Conservation (phyloP, 2,888 invertebrate genomes). For the Drosophila limbata region DNA sequence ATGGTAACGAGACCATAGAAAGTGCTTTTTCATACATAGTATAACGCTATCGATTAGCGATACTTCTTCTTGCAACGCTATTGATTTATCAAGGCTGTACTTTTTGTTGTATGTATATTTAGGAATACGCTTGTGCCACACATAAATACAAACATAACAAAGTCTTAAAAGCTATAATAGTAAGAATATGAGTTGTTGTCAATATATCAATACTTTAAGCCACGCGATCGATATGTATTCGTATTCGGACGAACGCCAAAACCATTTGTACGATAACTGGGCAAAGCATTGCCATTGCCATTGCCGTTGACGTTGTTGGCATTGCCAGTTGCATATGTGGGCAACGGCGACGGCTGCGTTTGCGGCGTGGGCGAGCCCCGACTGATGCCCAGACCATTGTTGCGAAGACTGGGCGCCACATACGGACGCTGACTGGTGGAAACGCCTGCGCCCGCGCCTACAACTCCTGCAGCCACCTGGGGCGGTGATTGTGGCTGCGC, state of each 20-base stretch:
- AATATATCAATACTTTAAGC: slow-evolving; percentile 80
- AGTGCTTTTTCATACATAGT: slow-evolving; percentile 18
- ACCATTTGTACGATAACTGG: slow-evolving; percentile 61
- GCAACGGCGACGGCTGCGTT: slow-evolving; percentile 17
- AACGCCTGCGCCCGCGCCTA: slow-evolving; percentile 27
- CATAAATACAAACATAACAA: slow-evolving; percentile 39
- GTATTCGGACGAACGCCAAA: slow-evolving; percentile 68
- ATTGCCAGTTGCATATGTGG: slow-evolving; percentile 27
- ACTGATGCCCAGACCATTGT: slow-evolving; percentile 72
- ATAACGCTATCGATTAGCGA: slow-evolving; percentile 23
- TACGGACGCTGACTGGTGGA: slow-evolving; percentile 84
- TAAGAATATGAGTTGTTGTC: slow-evolving; percentile 32
- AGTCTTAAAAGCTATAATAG: slow-evolving; percentile 42
- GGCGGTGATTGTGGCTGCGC: slow-evolving; percentile 37
- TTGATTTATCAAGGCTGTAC: slow-evolving; percentile 57
- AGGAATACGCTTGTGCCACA: slow-evolving; percentile 56
- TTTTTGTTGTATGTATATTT: slow-evolving; percentile 44
- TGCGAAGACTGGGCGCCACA: slow-evolving; percentile 82
- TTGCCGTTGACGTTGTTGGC: slow-evolving; percentile 37
- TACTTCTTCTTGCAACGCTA: slow-evolving; percentile 19
- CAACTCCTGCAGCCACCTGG: slow-evolving; percentile 12
- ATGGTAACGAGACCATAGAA: slow-evolving; percentile 21
- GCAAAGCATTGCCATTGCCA: slow-evolving; percentile 42
- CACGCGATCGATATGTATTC: slow-evolving; percentile 80
- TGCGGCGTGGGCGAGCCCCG: slow-evolving; percentile 56